A percentile compares a stretch with the other conserved stretches of the same genome.
Conservation (phyloP, 1,140 invertebrate species). For the Heliconius melpomene region DNA sequence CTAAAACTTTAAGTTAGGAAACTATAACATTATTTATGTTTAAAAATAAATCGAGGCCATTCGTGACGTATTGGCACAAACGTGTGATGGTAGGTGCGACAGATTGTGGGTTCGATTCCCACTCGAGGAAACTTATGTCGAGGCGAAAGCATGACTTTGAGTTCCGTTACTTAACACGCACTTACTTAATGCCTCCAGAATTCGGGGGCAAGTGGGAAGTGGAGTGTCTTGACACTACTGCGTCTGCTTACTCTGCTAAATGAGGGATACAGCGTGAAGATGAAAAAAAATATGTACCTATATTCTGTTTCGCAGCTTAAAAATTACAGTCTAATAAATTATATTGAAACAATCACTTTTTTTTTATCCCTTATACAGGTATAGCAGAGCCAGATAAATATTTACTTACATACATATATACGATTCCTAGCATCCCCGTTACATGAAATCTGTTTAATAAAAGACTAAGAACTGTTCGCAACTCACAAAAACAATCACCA, state of each 20-base stretch:
- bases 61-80: too few relatives aligned
- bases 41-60: not conserved
- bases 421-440: not conserved
- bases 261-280: too few relatives aligned
- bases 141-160: too few relatives aligned
- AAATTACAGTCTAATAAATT: not conserved
- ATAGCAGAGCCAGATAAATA: not conserved
- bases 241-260: too few relatives aligned
- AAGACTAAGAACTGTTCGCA: slow-evolving; percentile 32
- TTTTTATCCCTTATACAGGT: not conserved
- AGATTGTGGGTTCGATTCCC: too few relatives aligned
- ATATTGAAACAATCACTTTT: not conserved
- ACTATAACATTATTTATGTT: not conserved
- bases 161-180: too few relatives aligned
- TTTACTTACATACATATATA: not conserved
- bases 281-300: not conserved
- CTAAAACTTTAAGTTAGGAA: not conserved
- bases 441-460: slow-evolving; percentile 24
- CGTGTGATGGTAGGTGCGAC: too few relatives aligned
- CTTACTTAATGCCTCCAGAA: too few relatives aligned
- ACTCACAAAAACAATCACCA: slow-evolving; percentile 46
- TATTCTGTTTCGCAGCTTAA: not conserved
- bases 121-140: too few relatives aligned
- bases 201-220: too few relatives aligned
- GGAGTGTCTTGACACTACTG: too few relatives aligned